A percentile compares a stretch with the other conserved stretches of the same genome.
Conservation (phyloP, 2,113 vertebrate species). For the Climacteris rufus region DNA sequence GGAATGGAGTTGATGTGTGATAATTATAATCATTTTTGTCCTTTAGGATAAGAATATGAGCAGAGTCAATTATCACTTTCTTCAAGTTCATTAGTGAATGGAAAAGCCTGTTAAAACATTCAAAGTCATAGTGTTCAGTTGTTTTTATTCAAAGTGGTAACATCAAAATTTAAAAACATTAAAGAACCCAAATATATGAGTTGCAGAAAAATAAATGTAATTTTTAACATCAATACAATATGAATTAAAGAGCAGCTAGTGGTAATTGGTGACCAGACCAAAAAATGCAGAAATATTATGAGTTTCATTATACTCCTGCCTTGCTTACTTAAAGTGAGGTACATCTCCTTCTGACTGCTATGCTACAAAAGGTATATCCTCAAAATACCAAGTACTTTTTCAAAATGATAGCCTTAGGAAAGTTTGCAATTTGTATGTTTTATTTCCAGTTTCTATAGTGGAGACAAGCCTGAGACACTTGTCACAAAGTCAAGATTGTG, state of each 20-base stretch:
- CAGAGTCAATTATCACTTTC: constrained; percentile 81
- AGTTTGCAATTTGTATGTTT: background rate
- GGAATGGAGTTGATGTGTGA: constrained; percentile 72
- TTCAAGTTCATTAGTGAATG: constrained; percentile 84
- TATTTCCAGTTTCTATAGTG: background rate
- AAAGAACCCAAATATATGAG: background rate
- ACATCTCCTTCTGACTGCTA: background rate
- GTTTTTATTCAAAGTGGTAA: background rate
- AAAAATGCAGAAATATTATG: background rate
- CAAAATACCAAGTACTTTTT: background rate
- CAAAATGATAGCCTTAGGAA: background rate
- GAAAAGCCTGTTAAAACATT: constrained; percentile 78
- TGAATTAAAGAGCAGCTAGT: background rate
- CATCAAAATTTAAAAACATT: background rate
- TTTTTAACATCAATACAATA: background rate
- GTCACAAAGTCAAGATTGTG: background rate
- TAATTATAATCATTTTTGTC: constrained; percentile 79
- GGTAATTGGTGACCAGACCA: background rate
- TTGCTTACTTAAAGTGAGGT: background rate
- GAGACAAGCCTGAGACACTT: background rate
- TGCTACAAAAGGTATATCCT: background rate
- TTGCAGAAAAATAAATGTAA: background rate
- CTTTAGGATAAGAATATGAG: constrained; percentile 84
- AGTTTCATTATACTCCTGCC: background rate
- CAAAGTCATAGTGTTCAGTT: background rate